Evolutionary conservation across 2,113 vertebrate species (phyloP), one percentile per base, ranked within the genome.

Genomic region (Aleadryas rufinucha): DNA sequence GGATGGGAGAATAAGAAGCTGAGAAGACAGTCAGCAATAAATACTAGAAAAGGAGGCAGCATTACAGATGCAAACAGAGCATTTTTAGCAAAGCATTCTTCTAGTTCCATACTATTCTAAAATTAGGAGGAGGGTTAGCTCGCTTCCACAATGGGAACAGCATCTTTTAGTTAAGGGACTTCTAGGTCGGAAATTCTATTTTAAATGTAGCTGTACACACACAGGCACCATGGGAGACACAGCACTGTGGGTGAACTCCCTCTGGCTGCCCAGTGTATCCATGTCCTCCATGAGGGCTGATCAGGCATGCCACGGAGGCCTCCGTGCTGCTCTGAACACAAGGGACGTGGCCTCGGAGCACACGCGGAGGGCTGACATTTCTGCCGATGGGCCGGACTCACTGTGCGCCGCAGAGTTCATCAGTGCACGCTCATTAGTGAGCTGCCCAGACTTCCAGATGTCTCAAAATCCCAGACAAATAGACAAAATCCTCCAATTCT

Each of bases 381-480:
- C 80, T 87, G 83, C 2, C 22, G 68, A 84, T 4, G 41, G 83
- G 94, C 60, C 8, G 35, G 64, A 56, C 56, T 68, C 2, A 1
- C 72, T 49, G 60, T 13, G 93, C 0, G 1, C 89, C 31, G 41
- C 64, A 35, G 86, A 95, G 94, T 93, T 95, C 96, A 96, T 86
- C 93, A 92, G 93, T 88, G 63, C 85, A 69, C 4, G 83, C 91
- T 96, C 94, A 89, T 96, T 96, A 96, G 81, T 11, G 60, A 87
- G 69, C 95, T 92, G 91, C 64, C 84, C 94, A 95, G 95, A 96
- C 91, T 95, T 90, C 95, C 95, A 96, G 96, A 96, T 97, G 95
- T 95, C 94, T 97, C 64, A 92, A 89, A 96, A 95, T 92, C 80
- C 96, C 95, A 96, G 93, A 95, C 93, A 96, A 95, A 93, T 7